Evolutionary conservation across 2,888 invertebrate species (phyloP), one percentile per base, ranked within the genome.

Genomic region (Ectobius pallidus): DNA sequence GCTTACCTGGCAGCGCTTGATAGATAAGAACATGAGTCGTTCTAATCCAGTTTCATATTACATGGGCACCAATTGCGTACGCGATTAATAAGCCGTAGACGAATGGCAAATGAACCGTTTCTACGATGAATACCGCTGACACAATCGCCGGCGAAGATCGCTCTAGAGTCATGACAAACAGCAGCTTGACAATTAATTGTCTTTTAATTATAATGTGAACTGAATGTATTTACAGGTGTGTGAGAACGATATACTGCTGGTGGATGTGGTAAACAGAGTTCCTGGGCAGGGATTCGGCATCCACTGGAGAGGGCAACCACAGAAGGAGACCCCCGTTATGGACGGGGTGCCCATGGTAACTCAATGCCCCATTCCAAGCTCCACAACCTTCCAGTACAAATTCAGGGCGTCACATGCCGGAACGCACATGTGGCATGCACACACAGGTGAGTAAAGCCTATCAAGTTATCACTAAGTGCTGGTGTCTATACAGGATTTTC

Each of bases 221-320:
- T n/a, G n/a, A n/a, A n/a, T n/a, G n/a, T n/a, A n/a, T n/a, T 71
- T 72, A 22, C 73, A 78, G 78, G 78, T 78, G 9, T 79, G 79
- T 44, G 73, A 71, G 71, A 71, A 73, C 69, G 86, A 86, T 79
- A 83, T 82, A 39, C 78, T 86, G 11, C 80, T 85, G 14, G 84
- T 86, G 18, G 84, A 85, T 74, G 83, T 86, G 14, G 78, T 81
- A 69, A 86, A 86, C 78, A 79, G 81, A 27, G 77, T 86, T 46
- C 82, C 82, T 1, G 82, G 83, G 0, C 82, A 84, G 73, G 83
- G 83, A 9, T 81, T 84, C n/a, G 81, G 83, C 18, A 81, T 87
- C 22, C 87, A 87, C 79, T 87, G 86, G 86, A 84, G 86, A 76
- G 87, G 87, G 9, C 81, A 84, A 74, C 79, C 80, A 44, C 82